These are phyloP conservation scores for Musca vetustissima DNA, from an alignment of 1,140 invertebrate genomes.

Conservation along the genomic window DNA sequence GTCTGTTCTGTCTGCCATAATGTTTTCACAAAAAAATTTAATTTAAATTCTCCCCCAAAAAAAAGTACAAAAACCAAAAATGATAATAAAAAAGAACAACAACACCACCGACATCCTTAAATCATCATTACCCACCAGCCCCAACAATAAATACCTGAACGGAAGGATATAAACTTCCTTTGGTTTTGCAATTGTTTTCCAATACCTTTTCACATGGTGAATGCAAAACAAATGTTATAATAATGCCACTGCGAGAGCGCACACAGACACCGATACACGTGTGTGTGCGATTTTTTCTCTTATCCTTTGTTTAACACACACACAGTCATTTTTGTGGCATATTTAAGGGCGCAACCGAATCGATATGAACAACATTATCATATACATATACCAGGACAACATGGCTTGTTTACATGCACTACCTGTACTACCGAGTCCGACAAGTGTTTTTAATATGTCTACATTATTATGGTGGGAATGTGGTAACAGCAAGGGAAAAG, in stretches of 20 bases:
- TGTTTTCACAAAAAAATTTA: constrained; percentile 3
- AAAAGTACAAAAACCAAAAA: background rate
- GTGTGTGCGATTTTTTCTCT: background rate
- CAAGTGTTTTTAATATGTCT: constrained; percentile 10
- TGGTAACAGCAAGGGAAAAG: too few species aligned
- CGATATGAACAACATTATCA: background rate
- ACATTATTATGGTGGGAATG: too few species aligned
- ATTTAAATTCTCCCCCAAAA: constrained; percentile 15
- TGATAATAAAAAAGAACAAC: too few species aligned
- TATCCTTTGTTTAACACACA: constrained; percentile 2
- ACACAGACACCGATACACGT: constrained; percentile 3
- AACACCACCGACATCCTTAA: background rate
- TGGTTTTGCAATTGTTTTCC: constrained; percentile 20
- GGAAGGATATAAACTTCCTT: constrained; percentile 23
- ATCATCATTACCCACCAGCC: too few species aligned
- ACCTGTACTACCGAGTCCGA: constrained; percentile 6
- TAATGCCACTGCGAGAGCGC: background rate
- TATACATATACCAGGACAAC: background rate
- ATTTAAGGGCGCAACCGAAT: constrained; percentile 4
- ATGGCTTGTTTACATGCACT: constrained; percentile 17
- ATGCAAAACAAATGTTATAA: constrained; percentile 15
- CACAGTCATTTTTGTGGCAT: constrained; percentile 9
- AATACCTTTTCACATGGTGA: background rate
- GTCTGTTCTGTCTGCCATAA: background rate
- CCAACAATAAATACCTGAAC: background rate